Percentiles rank a stretch among this genome's conserved stretches.
Evolutionary conservation across 2,888 invertebrate species (phyloP).

Genomic region (Lutraria lutraria): DNA sequence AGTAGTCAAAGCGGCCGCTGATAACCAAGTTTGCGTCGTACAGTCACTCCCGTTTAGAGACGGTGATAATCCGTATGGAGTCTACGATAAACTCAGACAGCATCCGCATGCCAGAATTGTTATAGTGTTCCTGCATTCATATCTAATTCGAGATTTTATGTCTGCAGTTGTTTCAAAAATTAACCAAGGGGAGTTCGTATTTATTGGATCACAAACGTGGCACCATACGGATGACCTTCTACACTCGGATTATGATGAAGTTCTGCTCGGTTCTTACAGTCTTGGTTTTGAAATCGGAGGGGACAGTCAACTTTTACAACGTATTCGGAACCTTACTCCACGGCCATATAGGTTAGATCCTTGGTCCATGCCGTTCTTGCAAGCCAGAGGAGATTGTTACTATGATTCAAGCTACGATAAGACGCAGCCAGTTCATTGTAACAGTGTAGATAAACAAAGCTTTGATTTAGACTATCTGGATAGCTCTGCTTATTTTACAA

Average conservation of each 20-base stretch:
- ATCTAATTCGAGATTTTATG: conserved; percentile 44
- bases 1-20: conserved; percentile 6
- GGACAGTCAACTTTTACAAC: conserved; percentile 30
- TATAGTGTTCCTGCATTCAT: conserved; percentile 60
- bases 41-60: conserved; percentile 49
- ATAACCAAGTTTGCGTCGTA: conserved; percentile 59
- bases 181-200: conserved; percentile 62
- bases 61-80: conserved; percentile 27
- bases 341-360: conserved; percentile 37
- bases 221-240: conserved; percentile 50
- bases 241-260: conserved; percentile 19
- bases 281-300: conserved; percentile 50
- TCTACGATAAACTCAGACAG: conserved; percentile 47
- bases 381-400: conserved; percentile 49
- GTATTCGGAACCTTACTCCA: conserved; percentile 27
- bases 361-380: conserved; percentile 48
- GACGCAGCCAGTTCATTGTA: conserved; percentile 23
- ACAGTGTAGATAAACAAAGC: not conserved
- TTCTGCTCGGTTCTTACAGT: conserved; percentile 54
- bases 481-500: conserved; percentile 37
- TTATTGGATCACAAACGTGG: conserved; percentile 71
- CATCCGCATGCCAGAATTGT: conserved; percentile 65
- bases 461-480: conserved; percentile 38
- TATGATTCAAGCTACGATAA: conserved; percentile 57
- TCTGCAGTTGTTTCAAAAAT: conserved; percentile 26